These are phyloP conservation scores for Raja brachyura DNA, from an alignment of 2,113 vertebrate genomes.

Conservation along the genomic window DNA sequence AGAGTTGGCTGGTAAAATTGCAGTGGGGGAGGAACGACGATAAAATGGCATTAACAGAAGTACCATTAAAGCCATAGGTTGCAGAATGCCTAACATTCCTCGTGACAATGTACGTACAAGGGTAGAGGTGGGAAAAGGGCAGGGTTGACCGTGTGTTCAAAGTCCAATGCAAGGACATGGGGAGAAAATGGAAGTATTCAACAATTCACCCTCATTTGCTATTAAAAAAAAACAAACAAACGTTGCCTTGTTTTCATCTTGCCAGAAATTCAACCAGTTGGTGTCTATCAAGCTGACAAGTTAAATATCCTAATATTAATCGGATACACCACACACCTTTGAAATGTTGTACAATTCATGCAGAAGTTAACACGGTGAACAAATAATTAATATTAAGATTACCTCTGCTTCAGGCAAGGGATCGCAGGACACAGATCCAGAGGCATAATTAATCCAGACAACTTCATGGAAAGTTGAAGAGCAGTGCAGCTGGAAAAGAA, in stretches of 20 bases:
- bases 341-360: not conserved
- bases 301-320: not conserved
- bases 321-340: not conserved
- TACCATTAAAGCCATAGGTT: not conserved
- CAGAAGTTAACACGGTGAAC: not conserved
- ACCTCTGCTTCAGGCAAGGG: fast-evolving
- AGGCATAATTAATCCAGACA: fast-evolving
- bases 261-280: not conserved
- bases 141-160: not conserved
- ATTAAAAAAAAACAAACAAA: not conserved
- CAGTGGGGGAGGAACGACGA: not conserved
- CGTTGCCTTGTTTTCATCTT: not conserved
- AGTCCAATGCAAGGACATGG: not conserved
- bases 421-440: not conserved
- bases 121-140: not conserved
- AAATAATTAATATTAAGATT: not conserved
- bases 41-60: not conserved
- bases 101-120: not conserved
- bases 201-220: not conserved
- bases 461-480: not conserved
- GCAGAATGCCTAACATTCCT: not conserved
- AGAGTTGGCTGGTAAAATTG: too few relatives aligned
- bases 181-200: not conserved
- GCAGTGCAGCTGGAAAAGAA: not conserved
- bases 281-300: not conserved